A percentile compares a stretch with the other conserved stretches of the same genome.
Conservation (phyloP, 2,113 vertebrate genomes). For the Cervus canadensis region DNA sequence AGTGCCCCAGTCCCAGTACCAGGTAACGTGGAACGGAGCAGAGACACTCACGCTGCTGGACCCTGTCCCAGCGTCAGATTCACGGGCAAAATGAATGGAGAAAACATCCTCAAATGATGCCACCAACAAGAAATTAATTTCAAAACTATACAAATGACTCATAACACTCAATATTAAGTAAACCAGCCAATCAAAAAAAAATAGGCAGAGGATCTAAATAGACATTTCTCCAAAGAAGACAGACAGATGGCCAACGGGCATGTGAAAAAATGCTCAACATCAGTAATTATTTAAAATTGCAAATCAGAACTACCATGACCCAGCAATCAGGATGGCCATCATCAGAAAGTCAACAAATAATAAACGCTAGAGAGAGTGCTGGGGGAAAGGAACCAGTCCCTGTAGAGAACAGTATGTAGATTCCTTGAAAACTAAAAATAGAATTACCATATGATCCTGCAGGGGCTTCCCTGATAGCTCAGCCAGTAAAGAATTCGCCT, state of each 20-base stretch:
- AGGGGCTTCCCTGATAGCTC: background rate
- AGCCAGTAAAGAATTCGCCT: background rate
- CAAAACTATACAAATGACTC: background rate
- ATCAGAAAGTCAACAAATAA: background rate
- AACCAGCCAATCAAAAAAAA: background rate
- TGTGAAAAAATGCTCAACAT: background rate
- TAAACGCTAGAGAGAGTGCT: background rate
- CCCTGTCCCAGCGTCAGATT: background rate
- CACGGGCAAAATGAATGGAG: background rate
- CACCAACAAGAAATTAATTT: background rate
- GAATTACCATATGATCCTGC: background rate
- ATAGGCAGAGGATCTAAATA: background rate
- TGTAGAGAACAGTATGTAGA: background rate
- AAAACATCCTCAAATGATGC: background rate
- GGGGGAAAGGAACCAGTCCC: background rate
- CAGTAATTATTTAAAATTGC: background rate
- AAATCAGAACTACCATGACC: background rate
- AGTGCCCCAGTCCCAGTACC: accelerated
- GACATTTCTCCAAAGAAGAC: background rate
- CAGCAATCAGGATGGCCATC: background rate
- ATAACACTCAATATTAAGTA: background rate
- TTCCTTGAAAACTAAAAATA: background rate
- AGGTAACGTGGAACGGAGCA: accelerated
- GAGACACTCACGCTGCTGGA: background rate
- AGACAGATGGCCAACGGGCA: background rate